Conservation (phyloP, 2,113 vertebrate genomes). For the Perca flavescens region DNA sequence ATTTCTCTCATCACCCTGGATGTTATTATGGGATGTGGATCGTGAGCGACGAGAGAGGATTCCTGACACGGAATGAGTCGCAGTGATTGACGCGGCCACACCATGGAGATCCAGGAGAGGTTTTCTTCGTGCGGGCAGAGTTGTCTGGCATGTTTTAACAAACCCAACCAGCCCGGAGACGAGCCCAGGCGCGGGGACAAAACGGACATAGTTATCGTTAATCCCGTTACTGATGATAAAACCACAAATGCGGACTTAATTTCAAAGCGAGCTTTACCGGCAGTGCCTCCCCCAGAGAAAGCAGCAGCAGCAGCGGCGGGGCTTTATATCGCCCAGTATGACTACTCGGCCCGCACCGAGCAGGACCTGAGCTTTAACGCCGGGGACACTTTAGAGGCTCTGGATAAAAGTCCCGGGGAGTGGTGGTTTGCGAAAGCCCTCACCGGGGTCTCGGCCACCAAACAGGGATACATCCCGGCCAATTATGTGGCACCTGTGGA, state of each 20-base stretch:
- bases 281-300: neutral
- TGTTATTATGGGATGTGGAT: neutral
- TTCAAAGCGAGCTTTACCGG: fast-evolving
- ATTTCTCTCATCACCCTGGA: neutral
- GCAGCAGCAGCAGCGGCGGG: fast-evolving
- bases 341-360: slow-evolving; percentile 90
- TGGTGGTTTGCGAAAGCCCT: slow-evolving; percentile 92
- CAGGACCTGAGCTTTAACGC: slow-evolving; percentile 91
- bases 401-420: slow-evolving; percentile 82
- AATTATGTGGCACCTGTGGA: slow-evolving; percentile 92
- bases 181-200: fast-evolving
- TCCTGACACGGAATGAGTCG: slow-evolving; percentile 22
- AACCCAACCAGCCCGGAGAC: neutral
- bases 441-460: slow-evolving; percentile 65
- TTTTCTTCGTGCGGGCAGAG: slow-evolving; percentile 58
- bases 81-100: slow-evolving; percentile 22
- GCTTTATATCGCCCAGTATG: slow-evolving; percentile 86
- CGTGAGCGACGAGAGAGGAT: neutral
- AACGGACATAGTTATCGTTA: fast-evolving
- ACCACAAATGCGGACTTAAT: fast-evolving
- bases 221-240: fast-evolving
- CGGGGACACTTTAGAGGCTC: slow-evolving; percentile 88
- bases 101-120: slow-evolving; percentile 59
- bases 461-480: slow-evolving; percentile 91
- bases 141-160: slow-evolving; percentile 52